Base-by-base conservation (phyloP, 2,113 vertebrate genomes). In the Clinocottus analis region DNA sequence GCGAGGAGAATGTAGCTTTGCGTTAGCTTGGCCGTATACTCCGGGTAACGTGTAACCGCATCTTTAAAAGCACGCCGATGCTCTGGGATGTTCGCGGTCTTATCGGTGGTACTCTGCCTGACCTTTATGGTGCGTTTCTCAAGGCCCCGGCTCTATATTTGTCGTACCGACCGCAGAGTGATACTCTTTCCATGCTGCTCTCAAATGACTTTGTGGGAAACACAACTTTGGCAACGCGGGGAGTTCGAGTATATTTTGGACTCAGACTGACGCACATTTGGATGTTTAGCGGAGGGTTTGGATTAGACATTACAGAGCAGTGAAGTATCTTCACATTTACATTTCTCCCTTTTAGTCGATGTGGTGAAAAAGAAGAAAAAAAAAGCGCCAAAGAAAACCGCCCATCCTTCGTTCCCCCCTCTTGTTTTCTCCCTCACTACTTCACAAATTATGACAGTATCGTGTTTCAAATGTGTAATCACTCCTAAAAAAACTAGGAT, bases 131-230 rank as follows among this genome's bases (percentile, higher is more conserved):
- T 81, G 69, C 70, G 80, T 92, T n/a, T 91, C 92, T 93, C 90
- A 86, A 84, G 91, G 90, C 82, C 81, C 78, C 72, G 35, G 31
- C 88, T 93, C 91, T 93, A 94, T 94, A 93, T 94, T 91, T 92
- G 92, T 90, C 90, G 90, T 90, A 94, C 92, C 92, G 93, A 91
- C 91, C 87, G 90, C 81, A 76, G 69, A 87, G 88, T 56, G 88
- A 93, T 93, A 90, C 82, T 86, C 81, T 93, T 90, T 91, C 92
- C 88, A 53, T 83, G 85, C 85, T 71, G 79, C 77, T 93, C 93
- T 93, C 91, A 37, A 75, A 91, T 93, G 82, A 89, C 91, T 92
- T 89, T 90, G 87, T 92, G 89, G 89, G 89, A 93, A 93, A 87
- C 82, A 90, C 80, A 87, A 86, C 71, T 56, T 79, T 75, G 75